Evolutionary conservation across 2,888 invertebrate species (phyloP).

Genomic region (Pyrochroa serraticornis): DNA sequence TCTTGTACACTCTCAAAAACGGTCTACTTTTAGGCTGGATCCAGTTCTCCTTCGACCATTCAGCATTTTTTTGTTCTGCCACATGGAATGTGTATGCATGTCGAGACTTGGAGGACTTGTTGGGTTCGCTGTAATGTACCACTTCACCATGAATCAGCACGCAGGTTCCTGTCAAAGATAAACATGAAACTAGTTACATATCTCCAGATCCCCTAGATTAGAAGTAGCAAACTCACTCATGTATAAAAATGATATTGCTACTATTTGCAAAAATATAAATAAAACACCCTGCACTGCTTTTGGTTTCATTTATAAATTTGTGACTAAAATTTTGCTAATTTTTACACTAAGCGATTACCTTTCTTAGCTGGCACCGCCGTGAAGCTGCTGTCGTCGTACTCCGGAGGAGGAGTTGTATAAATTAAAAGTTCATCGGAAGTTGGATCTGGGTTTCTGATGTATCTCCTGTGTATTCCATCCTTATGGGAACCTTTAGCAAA

Average conservation of each 20-base stretch:
- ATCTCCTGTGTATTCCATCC: conserved; percentile 75
- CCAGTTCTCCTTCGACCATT: conserved; percentile 87
- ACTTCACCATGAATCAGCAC: conserved; percentile 92
- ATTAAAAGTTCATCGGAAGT: conserved; percentile 65
- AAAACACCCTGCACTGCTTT: no score
- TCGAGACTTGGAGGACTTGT: conserved; percentile 81
- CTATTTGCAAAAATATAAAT: no score
- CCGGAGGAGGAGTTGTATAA: conserved; percentile 72
- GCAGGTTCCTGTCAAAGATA: conserved; percentile 70
- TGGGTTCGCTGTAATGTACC: conserved; percentile 89
- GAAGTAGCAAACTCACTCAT: no score
- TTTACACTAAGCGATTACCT: conserved; percentile 64
- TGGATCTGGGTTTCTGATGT: conserved; percentile 73
- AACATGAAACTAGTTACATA: no score
- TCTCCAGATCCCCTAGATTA: no score
- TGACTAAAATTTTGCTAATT: no score
- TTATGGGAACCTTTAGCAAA: conserved; percentile 92
- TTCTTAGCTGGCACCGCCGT: conserved; percentile 80
- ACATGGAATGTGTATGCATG: conserved; percentile 97
- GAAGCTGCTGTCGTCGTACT: conserved; percentile 77
- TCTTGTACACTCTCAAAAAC: conserved; percentile 73
- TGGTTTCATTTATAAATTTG: no score
- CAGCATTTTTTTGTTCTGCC: conserved; percentile 76
- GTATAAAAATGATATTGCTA: no score
- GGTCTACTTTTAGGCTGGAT: conserved; percentile 73